Conservation (phyloP, 2,113 vertebrate species). For the Psilopogon haemacephalus region DNA sequence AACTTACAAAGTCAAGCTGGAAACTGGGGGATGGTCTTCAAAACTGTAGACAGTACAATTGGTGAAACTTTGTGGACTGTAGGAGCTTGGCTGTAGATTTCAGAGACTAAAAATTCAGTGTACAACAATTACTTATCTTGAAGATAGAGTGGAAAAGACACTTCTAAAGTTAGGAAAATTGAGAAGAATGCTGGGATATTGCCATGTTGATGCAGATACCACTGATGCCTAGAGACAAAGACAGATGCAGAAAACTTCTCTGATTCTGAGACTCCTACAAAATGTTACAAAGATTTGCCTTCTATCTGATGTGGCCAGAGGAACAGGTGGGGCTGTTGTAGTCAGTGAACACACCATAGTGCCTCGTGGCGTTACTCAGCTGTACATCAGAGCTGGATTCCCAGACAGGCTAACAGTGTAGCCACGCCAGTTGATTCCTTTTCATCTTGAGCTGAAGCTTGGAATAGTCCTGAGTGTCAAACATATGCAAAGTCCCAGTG, state of each 20-base stretch:
- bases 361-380: not conserved
- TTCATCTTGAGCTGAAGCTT: not conserved
- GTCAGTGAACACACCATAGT: not conserved
- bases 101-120: not conserved
- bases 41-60: not conserved
- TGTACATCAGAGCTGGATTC: not conserved
- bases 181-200: not conserved
- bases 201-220: too few relatives aligned
- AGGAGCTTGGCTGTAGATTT: not conserved
- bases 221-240: not conserved
- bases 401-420: not conserved
- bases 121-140: not conserved
- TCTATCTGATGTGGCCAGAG: not conserved
- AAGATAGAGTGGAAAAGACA: not conserved
- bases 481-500: not conserved
- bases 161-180: not conserved
- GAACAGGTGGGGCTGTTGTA: not conserved
- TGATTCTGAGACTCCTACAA: not conserved
- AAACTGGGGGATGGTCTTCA: not conserved
- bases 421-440: not conserved
- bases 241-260: not conserved
- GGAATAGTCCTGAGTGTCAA: not conserved
- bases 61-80: not conserved
- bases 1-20: not conserved
- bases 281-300: not conserved